A percentile compares a stretch with the other conserved stretches of the same genome.
Evolutionary conservation across 2,888 invertebrate genomes (phyloP).

Genomic region (Automeris io): DNA sequence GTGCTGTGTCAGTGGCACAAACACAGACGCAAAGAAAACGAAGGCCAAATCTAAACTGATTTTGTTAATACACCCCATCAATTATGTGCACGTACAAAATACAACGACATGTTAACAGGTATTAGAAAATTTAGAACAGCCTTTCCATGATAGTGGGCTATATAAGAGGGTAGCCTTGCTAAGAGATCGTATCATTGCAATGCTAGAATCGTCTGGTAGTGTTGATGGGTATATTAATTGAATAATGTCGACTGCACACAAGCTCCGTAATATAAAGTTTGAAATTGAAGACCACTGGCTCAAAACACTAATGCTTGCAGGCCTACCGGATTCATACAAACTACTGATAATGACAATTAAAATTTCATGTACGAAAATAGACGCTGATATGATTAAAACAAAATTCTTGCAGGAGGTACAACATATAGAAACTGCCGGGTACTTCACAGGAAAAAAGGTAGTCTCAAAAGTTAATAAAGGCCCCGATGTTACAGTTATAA

Average conservation of each 20-base stretch:
- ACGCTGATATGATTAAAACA: conserved; percentile 5
- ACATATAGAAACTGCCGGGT: not conserved
- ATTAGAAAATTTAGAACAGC: conserved; percentile 4
- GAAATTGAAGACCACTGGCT: conserved; percentile 18
- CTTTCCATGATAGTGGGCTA: conserved; percentile 6
- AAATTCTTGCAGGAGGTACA: conserved; percentile 9
- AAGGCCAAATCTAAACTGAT: conserved; percentile 4
- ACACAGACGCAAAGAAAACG: not conserved
- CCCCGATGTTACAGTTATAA: no score
- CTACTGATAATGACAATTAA: conserved; percentile 16
- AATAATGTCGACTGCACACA: conserved; percentile 10
- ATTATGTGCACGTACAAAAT: conserved; percentile 4
- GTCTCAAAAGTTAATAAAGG: no score
- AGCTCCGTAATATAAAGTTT: conserved; percentile 13
- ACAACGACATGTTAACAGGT: not conserved
- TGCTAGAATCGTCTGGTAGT: not conserved
- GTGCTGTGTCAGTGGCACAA: conserved; percentile 4
- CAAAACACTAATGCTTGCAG: conserved; percentile 15
- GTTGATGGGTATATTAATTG: conserved; percentile 3
- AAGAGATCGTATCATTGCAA: conserved; percentile 4
- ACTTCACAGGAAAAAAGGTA: no score
- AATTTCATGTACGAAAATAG: conserved; percentile 8
- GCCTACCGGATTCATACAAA: conserved; percentile 13
- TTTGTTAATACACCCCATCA: conserved; percentile 5
- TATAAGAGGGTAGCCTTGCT: conserved; percentile 4